Base-by-base conservation (phyloP, 2,888 invertebrate species). In the Drosophila kuntzei region DNA sequence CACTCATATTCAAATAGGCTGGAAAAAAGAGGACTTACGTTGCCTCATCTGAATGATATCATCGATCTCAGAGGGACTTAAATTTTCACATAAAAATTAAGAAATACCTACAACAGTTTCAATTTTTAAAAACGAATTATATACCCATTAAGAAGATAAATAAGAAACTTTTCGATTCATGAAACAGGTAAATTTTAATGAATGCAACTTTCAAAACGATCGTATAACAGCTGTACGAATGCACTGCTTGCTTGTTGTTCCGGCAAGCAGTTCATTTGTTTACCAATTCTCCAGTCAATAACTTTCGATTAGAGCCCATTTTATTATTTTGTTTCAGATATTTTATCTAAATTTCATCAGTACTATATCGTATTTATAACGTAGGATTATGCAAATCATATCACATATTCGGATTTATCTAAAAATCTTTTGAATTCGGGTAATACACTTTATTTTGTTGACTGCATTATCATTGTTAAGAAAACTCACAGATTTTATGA, bases 361-460 rank as follows among this genome's bases (percentile, higher is more conserved):
- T 7, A 14, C 6, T n/a, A 7, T 7, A 34, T 2, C 6, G 2
- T n/a, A 18, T 12, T 12, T 20, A 5, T 29, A 29, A 0, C 46
- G 12, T 18, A 12, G 8, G 7, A 12, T n/a, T 29, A 12, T 32
- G 12, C 0, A 32, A 6, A 46, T 46, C 27, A 16, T 9, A 18
- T 18, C n/a, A 27, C 7, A 36, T 16, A 8, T 16, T 36, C 16
- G 25, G 14, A 2, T 37, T 12, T 8, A 29, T n/a, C 29, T n/a
- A 5, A 27, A 29, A 20, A 18, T 39, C 14, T 20, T 20, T 32
- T 54, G 11, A 9, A 20, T 32, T 29, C 18, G 11, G 20, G 14
- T 41, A 41, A 54, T 54, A 41, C 29, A 41, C 37, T 51, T 37
- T 27, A n/a, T 54, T 54, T 41, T 29, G 27, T 41, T 39, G 20